Evolutionary conservation across 1,140 invertebrate species (phyloP), one percentile per base, ranked within the genome.

Genomic region (Drosophila sturtevanti): DNA sequence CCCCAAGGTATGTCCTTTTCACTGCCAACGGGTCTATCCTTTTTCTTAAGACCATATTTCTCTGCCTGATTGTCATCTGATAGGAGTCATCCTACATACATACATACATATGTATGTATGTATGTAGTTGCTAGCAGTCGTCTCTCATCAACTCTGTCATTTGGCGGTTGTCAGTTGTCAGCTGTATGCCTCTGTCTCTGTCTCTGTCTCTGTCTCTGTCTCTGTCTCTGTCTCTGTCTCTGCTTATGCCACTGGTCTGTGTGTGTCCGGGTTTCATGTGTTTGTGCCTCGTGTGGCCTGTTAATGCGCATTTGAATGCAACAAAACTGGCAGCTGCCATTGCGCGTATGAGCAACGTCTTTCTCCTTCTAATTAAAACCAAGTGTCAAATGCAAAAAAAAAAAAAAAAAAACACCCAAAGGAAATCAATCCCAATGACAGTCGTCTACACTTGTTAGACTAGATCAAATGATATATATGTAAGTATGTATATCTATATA

Each of bases 261-360:
- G n/a, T 0, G 0, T n/a, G 11, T 38, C 12, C 12, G 37, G 27
- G 27, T 31, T 24, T 3, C 27, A 1, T 31, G 27, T 31, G 27
- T 31, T 1, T 31, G 27, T 31, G 81, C 72, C 72, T 80, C 72
- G 63, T 84, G 81, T 70, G 81, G 81, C 77, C 77, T 84, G 72
- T 77, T 84, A 85, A 84, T 84, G 76, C 77, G 65, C 60, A 81
- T 63, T 77, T 81, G 21, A 72, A 72, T 82, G 80, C 81, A 84
- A 59, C 48, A 61, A 38, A 38, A 38, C 64, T 65, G 71, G 1
- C 71, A 73, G 52, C 60, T 51, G 60, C 59, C 31, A 63, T 48
- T 31, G 27, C 27, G 27, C 27, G 27, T 14, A 75, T 75, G 62
- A 58, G 12, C 68, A 63, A 38, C 2, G 14, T 38, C 12, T 38